phyloP scores from a whole-genome alignment of 2,113 vertebrate species.

The Patagioenas fasciata region DNA sequence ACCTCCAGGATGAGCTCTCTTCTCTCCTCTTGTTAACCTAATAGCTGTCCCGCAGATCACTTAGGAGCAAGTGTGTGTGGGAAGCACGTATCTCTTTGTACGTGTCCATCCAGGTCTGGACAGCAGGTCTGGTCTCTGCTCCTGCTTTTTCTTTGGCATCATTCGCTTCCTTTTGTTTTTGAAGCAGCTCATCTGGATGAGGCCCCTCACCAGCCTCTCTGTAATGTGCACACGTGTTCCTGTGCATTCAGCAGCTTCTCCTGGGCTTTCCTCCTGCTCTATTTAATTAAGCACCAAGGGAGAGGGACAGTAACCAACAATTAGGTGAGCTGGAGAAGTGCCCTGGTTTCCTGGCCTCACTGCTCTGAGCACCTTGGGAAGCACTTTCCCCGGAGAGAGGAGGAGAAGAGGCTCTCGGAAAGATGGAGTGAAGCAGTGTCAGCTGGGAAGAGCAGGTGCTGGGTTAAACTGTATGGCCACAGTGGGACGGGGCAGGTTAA shows the following conservation, averaged over 20 bases:
- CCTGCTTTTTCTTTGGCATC: neutral
- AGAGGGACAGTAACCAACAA: conserved; percentile 54
- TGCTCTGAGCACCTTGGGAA: conserved; percentile 4
- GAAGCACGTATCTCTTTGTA: fast-evolving
- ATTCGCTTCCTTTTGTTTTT: neutral
- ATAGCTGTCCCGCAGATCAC: neutral
- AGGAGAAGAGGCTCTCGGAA: neutral
- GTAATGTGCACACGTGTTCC: neutral
- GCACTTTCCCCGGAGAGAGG: neutral
- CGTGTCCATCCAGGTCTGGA: neutral
- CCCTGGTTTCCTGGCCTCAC: conserved; percentile 41
- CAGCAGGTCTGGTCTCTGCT: neutral
- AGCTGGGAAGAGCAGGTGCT: neutral
- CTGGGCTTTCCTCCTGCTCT: conserved; percentile 55
- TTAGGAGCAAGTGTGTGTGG: neutral
- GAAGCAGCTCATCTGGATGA: neutral
- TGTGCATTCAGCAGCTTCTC: conserved; percentile 43
- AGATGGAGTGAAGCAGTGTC: neutral
- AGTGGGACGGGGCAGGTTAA: neutral
- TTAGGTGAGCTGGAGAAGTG: conserved; percentile 51
- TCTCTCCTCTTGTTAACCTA: neutral
- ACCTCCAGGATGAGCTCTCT: neutral
- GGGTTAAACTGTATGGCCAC: neutral
- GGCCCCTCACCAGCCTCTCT: neutral
- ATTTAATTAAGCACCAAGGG: conserved; percentile 50